phyloP scores from a whole-genome alignment of 1,140 invertebrate genomes.

The Charaxes varanes region DNA sequence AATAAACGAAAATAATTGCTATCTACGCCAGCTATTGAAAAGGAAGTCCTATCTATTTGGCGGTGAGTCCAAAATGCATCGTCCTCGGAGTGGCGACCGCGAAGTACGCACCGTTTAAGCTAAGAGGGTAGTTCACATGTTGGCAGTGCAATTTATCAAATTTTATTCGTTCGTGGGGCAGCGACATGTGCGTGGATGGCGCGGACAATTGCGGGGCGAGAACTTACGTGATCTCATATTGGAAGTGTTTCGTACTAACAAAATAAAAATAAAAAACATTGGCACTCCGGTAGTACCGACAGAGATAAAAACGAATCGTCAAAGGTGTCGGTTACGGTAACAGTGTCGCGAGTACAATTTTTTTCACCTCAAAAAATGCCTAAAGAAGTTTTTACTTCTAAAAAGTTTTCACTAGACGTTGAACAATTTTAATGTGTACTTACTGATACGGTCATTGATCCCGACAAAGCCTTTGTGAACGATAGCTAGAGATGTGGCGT shows the following conservation, averaged over 20 bases:
- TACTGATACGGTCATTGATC: neutral
- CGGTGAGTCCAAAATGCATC: slow-evolving; percentile 21
- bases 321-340: too few species aligned
- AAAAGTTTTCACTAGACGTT: too few species aligned
- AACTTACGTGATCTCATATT: too few species aligned
- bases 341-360: too few species aligned
- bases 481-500: slow-evolving; percentile 29
- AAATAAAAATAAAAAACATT: too few species aligned
- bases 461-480: slow-evolving; percentile 3
- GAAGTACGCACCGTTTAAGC: slow-evolving; percentile 55
- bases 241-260: too few species aligned
- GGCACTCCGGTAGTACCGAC: too few species aligned
- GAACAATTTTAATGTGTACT: slow-evolving; percentile 3
- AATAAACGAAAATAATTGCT: slow-evolving; percentile 48
- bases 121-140: slow-evolving; percentile 71
- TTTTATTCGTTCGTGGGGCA: slow-evolving; percentile 64
- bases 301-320: too few species aligned
- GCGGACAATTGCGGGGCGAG: slow-evolving; percentile 51
- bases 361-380: too few species aligned
- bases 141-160: slow-evolving; percentile 70
- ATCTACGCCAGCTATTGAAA: slow-evolving; percentile 15
- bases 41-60: slow-evolving; percentile 7
- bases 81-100: slow-evolving; percentile 11
- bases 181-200: slow-evolving; percentile 62
- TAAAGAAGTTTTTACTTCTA: too few species aligned